phyloP scores from a whole-genome alignment of 2,113 vertebrate genomes.

The Gallinago paraguaiae region DNA sequence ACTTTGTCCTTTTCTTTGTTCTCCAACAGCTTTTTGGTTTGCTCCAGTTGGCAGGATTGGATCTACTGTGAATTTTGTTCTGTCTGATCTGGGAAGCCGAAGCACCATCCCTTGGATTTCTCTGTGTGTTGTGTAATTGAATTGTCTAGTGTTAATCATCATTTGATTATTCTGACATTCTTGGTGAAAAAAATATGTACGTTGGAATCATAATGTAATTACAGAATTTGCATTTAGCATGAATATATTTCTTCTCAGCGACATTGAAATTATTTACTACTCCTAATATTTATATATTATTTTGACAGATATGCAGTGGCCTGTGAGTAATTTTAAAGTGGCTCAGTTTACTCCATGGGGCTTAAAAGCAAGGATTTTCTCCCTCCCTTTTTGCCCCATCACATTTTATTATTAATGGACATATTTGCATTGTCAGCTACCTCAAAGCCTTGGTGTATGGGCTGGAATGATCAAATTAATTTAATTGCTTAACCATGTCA shows the following conservation, averaged over 20 bases:
- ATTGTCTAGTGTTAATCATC: background rate
- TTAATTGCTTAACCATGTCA: background rate
- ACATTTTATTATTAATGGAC: slow-evolving; percentile 25
- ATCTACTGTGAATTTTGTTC: background rate
- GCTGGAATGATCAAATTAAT: slow-evolving; percentile 11
- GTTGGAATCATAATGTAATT: slow-evolving; percentile 23
- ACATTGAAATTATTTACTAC: background rate
- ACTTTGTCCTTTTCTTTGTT: background rate
- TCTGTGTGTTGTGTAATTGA: background rate
- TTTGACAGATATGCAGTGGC: slow-evolving; percentile 21
- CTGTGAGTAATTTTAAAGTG: slow-evolving; percentile 27
- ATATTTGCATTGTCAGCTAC: slow-evolving; percentile 34
- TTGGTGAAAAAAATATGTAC: slow-evolving; percentile 24
- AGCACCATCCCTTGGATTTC: background rate
- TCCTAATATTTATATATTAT: background rate
- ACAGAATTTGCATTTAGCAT: slow-evolving; percentile 26
- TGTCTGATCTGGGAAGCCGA: background rate
- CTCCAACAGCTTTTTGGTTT: background rate
- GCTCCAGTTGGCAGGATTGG: background rate
- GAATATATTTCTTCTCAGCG: slow-evolving; percentile 1
- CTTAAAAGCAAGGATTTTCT: background rate
- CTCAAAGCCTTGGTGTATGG: background rate
- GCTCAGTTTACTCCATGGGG: background rate
- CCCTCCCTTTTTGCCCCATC: background rate
- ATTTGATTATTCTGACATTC: slow-evolving; percentile 6